These are phyloP conservation scores for Nebria ingens DNA, from an alignment of 1,140 invertebrate genomes.

Conservation along the genomic window DNA sequence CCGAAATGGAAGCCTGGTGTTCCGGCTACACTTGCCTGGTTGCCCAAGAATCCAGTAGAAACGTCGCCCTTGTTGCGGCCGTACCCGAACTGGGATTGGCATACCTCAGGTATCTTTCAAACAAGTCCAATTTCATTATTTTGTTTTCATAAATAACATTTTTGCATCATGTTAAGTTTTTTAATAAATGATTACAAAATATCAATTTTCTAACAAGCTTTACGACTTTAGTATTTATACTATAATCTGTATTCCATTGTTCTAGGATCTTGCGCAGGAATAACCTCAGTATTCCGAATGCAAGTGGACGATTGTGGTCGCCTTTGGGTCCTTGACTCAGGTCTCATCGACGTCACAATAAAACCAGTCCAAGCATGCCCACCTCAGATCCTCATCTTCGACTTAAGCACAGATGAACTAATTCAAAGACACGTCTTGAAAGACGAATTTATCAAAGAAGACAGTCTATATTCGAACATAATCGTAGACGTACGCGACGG, in stretches of 20 bases:
- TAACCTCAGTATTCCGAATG: slow-evolving; percentile 69
- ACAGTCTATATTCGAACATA: slow-evolving; percentile 64
- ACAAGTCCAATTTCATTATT: slow-evolving; percentile 7
- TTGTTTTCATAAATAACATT: neutral
- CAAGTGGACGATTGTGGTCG: slow-evolving; percentile 56
- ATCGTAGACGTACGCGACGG: slow-evolving; percentile 50
- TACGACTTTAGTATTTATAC: too few relatives aligned
- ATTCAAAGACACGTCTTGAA: slow-evolving; percentile 53
- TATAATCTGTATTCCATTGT: neutral
- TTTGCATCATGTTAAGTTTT: too few relatives aligned
- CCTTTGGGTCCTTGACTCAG: slow-evolving; percentile 69
- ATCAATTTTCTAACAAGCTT: too few relatives aligned
- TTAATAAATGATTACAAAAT: too few relatives aligned
- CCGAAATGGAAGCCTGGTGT: slow-evolving; percentile 74
- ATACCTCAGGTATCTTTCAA: slow-evolving; percentile 42
- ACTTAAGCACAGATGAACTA: slow-evolving; percentile 51
- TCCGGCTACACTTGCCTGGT: slow-evolving; percentile 54
- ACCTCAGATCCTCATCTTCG: slow-evolving; percentile 62
- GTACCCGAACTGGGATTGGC: slow-evolving; percentile 64
- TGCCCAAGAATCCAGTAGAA: slow-evolving; percentile 41
- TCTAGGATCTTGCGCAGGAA: slow-evolving; percentile 42
- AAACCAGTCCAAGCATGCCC: slow-evolving; percentile 58
- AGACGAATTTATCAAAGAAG: slow-evolving; percentile 52
- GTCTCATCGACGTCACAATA: slow-evolving; percentile 57
- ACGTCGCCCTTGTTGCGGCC: slow-evolving; percentile 53